A percentile compares a stretch with the other conserved stretches of the same genome.
These are phyloP conservation scores for Propithecus deckenii DNA, from an alignment of 2,797 vertebrate species.

Conservation along the genomic window DNA sequence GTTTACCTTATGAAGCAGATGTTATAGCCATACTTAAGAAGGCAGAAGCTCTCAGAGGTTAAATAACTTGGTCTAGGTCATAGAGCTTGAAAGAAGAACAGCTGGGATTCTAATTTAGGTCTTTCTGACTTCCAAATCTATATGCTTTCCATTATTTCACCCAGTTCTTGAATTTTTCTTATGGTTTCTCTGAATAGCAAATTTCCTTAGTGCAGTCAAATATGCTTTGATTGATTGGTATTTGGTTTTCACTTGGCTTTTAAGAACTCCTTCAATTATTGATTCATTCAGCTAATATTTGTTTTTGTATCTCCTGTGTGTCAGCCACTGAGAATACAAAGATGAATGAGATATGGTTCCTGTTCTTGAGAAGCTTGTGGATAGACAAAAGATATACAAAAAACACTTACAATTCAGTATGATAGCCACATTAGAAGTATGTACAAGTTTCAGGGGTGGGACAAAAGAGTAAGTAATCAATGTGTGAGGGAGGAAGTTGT, in stretches of 20 bases:
- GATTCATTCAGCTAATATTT: conserved; percentile 50
- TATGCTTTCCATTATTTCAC: neutral
- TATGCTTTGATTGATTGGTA: conserved; percentile 36
- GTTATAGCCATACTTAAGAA: neutral
- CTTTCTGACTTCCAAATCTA: neutral
- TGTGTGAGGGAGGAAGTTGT: neutral
- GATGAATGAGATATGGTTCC: neutral
- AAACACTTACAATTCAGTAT: neutral
- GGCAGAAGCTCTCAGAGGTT: neutral
- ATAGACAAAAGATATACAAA: neutral
- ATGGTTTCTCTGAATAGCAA: neutral
- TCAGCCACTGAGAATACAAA: conserved; percentile 11
- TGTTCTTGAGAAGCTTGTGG: neutral
- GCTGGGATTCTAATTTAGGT: neutral
- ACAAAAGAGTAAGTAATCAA: neutral
- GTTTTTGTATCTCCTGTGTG: neutral
- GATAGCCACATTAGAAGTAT: neutral
- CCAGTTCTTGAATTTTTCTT: neutral
- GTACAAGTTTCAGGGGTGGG: neutral
- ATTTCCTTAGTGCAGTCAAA: conserved; percentile 27
- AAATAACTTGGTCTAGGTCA: neutral
- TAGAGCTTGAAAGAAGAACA: neutral
- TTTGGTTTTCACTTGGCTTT: conserved; percentile 45
- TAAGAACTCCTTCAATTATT: conserved; percentile 49
- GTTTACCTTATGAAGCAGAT: neutral